Conservation (phyloP, 1,140 invertebrate genomes). For the Medauroidea extradentata region DNA sequence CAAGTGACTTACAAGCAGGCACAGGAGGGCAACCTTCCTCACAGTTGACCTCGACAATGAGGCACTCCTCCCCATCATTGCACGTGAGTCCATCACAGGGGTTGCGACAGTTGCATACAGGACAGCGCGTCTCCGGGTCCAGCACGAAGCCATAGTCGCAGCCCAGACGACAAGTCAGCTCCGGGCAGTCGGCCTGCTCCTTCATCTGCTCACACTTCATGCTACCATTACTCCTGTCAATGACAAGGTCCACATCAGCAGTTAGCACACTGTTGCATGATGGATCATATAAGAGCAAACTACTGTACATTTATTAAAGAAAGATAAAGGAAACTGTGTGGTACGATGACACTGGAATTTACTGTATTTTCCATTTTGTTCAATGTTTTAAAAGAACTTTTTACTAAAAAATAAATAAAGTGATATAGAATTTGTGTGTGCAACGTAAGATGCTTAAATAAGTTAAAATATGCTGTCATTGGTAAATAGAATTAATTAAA, state of each 20-base stretch:
- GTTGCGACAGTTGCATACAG: constrained; percentile 70
- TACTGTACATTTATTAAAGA: too few relatives aligned
- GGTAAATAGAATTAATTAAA: too few relatives aligned
- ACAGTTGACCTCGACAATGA: constrained; percentile 76
- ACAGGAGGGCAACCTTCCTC: constrained; percentile 74
- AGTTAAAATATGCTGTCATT: too few relatives aligned
- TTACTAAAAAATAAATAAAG: too few relatives aligned
- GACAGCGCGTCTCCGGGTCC: constrained; percentile 61
- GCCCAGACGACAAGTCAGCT: constrained; percentile 68
- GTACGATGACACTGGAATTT: too few relatives aligned
- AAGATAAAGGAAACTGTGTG: too few relatives aligned
- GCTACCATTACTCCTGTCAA: neutral
- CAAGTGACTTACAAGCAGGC: constrained; percentile 69
- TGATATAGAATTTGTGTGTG: too few relatives aligned
- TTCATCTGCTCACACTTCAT: constrained; percentile 50
- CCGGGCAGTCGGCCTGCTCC: constrained; percentile 57
- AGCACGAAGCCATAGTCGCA: constrained; percentile 78
- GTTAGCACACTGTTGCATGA: too few relatives aligned
- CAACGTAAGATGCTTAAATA: too few relatives aligned
- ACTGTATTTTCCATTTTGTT: too few relatives aligned
- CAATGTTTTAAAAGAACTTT: too few relatives aligned
- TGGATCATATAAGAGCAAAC: too few relatives aligned
- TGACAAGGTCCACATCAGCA: neutral
- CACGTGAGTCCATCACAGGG: constrained; percentile 67
- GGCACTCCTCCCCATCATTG: constrained; percentile 57